Evolutionary conservation across 2,888 invertebrate species (phyloP).

Genomic region (Capitulum mitella): DNA sequence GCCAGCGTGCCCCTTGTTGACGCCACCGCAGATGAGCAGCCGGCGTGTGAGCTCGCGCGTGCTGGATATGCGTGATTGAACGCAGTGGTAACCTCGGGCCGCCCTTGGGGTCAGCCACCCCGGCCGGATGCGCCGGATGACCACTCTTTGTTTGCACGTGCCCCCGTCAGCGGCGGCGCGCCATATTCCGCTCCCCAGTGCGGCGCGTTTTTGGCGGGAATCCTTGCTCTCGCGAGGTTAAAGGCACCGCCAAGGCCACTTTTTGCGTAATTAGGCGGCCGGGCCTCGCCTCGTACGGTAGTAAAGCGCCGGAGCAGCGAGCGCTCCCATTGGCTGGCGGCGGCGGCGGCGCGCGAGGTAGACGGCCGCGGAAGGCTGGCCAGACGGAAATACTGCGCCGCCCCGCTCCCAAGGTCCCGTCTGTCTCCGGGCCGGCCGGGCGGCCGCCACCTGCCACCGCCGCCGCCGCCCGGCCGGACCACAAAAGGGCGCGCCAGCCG

Average conservation of each 20-base stretch:
- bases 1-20: no score
- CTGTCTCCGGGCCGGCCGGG: background rate
- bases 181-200: background rate
- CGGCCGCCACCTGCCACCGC: background rate
- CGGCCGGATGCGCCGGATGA: background rate
- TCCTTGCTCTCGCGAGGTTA: conserved; percentile 11
- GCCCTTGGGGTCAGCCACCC: background rate
- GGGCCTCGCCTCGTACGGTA: background rate
- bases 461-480: background rate
- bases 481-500: conserved; percentile 3
- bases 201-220: conserved; percentile 3
- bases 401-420: background rate
- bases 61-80: background rate
- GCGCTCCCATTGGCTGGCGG: conserved; percentile 3
- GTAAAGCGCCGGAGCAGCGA: background rate
- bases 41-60: background rate
- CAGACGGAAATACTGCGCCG: background rate
- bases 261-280: background rate
- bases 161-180: background rate
- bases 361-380: background rate
- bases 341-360: background rate
- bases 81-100: background rate
- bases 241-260: conserved; percentile 20
- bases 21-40: background rate
- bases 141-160: conserved; percentile 21